phyloP scores from a whole-genome alignment of 2,113 vertebrate genomes.

The Camelus dromedarius region DNA sequence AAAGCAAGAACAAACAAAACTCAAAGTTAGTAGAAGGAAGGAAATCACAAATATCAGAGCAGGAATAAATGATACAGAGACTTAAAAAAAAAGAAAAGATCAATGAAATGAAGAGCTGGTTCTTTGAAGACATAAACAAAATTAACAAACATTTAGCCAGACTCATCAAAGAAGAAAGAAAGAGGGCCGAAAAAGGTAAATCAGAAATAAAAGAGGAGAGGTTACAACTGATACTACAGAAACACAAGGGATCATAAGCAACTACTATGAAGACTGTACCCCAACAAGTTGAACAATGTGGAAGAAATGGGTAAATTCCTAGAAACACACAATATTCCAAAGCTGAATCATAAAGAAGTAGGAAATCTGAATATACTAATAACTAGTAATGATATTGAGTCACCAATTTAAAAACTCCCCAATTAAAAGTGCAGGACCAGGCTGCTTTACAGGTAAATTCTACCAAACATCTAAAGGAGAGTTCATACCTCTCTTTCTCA shows the following conservation, averaged over 20 bases:
- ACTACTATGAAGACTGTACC: not conserved
- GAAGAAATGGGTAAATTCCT: not conserved
- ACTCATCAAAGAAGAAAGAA: not conserved
- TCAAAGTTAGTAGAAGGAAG: not conserved
- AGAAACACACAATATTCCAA: not conserved
- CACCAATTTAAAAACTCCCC: not conserved
- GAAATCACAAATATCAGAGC: not conserved
- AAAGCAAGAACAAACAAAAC: not conserved
- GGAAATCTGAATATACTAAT: not conserved
- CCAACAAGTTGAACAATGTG: not conserved
- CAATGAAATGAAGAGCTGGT: not conserved
- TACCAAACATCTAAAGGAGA: not conserved
- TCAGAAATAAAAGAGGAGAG: not conserved
- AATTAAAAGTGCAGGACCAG: not conserved
- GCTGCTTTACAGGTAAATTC: not conserved
- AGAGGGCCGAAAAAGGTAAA: not conserved
- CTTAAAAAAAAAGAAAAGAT: not conserved
- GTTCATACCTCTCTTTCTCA: not conserved
- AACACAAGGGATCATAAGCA: not conserved
- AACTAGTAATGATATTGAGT: not conserved
- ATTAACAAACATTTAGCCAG: not conserved
- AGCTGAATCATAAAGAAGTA: not conserved
- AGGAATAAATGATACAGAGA: not conserved
- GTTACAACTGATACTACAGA: not conserved
- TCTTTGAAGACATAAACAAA: not conserved